Evolutionary conservation across 92 coral and sea anemone species (phyloP).

Genomic region (Anthopleura xanthogrammica): DNA sequence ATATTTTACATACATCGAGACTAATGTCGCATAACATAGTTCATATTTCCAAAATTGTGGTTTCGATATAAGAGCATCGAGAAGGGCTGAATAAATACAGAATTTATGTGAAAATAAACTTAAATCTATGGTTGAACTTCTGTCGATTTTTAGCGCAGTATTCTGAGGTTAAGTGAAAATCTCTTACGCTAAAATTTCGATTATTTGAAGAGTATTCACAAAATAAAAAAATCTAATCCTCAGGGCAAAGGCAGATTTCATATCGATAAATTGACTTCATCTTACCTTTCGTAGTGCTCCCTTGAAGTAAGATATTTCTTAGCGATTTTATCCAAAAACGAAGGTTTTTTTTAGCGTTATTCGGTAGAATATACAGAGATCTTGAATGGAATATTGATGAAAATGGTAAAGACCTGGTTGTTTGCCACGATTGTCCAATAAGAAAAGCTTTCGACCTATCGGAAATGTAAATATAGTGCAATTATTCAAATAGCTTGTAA

Average conservation of each 20-base stretch:
- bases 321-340: neutral
- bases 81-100: neutral
- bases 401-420: conserved; percentile 1
- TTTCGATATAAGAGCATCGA: neutral
- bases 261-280: neutral
- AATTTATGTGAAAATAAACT: no score
- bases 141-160: neutral
- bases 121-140: neutral
- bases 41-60: neutral
- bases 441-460: neutral
- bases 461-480: neutral
- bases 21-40: neutral
- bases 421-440: neutral
- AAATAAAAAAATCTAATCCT: neutral
- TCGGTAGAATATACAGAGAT: neutral
- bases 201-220: neutral
- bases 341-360: neutral
- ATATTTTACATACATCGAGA: neutral
- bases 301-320: neutral
- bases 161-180: neutral
- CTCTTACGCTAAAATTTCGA: neutral
- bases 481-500: neutral
- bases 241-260: neutral
- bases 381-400: neutral
- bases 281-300: neutral